Percentiles rank a stretch among this genome's conserved stretches.
Conservation (phyloP, 2,888 invertebrate species). For the Buathra laborator region DNA sequence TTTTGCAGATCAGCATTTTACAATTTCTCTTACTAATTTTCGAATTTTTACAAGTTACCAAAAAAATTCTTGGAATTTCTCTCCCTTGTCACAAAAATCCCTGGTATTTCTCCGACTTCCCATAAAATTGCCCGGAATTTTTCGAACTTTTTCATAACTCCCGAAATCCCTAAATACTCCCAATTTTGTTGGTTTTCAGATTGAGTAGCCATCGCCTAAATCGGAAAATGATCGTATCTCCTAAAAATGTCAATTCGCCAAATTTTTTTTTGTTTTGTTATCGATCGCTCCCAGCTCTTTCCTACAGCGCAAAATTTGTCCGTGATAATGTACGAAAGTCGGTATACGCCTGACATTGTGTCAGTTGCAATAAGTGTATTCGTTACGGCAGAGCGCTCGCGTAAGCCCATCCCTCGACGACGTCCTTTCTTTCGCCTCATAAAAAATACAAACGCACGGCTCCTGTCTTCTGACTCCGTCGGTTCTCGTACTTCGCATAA, state of each 20-base stretch:
- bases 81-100: too few relatives aligned
- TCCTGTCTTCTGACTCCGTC: neutral
- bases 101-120: too few relatives aligned
- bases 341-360: slow-evolving; percentile 1
- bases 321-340: neutral
- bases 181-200: too few relatives aligned
- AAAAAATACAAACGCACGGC: slow-evolving; percentile 10
- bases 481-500: slow-evolving; percentile 36
- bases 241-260: too few relatives aligned
- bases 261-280: neutral
- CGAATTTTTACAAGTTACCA: neutral
- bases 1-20: neutral
- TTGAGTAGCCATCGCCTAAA: too few relatives aligned
- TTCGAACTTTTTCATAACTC: too few relatives aligned
- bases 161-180: too few relatives aligned
- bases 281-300: neutral
- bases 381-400: slow-evolving; percentile 75
- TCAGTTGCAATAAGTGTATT: slow-evolving; percentile 22
- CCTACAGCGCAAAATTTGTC: neutral
- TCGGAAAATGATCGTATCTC: too few relatives aligned
- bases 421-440: slow-evolving; percentile 60
- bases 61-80: neutral
- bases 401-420: slow-evolving; percentile 72
- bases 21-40: neutral
- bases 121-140: too few relatives aligned